Evolutionary conservation across 2,113 vertebrate genomes (phyloP).

Genomic region (Macaca nemestrina): DNA sequence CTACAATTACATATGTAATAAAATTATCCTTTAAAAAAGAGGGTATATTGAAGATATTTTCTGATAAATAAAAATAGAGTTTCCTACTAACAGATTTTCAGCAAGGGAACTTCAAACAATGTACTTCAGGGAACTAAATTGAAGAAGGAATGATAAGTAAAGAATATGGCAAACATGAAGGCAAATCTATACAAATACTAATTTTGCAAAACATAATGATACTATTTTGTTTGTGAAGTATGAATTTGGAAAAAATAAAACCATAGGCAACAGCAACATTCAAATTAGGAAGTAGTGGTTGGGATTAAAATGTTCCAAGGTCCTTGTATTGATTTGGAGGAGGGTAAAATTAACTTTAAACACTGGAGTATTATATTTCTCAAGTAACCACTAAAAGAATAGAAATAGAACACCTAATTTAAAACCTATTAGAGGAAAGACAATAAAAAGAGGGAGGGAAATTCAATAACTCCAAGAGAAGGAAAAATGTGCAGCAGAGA

Average conservation of each 20-base stretch:
- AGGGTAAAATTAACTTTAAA: neutral
- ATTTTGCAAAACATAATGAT: neutral
- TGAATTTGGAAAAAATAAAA: neutral
- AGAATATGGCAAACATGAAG: neutral
- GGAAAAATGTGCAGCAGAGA: neutral
- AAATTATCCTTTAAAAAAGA: neutral
- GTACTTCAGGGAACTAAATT: neutral
- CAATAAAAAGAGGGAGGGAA: neutral
- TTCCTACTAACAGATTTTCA: neutral
- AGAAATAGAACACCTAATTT: neutral
- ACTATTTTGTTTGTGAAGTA: neutral
- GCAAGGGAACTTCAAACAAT: neutral
- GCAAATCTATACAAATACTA: neutral
- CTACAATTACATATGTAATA: neutral
- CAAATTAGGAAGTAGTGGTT: neutral
- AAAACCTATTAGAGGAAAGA: neutral
- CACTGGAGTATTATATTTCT: neutral
- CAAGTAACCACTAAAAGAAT: constrained; percentile 15
- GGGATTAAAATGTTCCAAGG: neutral
- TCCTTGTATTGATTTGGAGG: neutral
- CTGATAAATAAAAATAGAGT: neutral
- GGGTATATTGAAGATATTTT: neutral
- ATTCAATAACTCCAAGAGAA: neutral
- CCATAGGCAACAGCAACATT: neutral
- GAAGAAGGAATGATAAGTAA: neutral